These are phyloP conservation scores for Eulemur macaco DNA, from an alignment of 2,113 vertebrate species.

Conservation along the genomic window DNA sequence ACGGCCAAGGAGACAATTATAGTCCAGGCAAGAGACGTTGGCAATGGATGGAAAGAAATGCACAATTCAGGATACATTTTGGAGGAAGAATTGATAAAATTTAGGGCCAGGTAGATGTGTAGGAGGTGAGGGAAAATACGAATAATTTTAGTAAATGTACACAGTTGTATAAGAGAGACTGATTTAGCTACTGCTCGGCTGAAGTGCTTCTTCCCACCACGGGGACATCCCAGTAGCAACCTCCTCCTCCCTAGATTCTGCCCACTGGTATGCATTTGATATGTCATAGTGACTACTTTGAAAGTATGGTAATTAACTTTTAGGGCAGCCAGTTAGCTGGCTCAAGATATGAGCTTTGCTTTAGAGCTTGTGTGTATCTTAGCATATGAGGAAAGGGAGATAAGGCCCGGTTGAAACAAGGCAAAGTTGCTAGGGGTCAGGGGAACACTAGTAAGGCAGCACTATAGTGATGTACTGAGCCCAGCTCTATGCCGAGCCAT, in stretches of 20 bases:
- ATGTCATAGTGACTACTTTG: neutral
- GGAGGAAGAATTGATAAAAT: neutral
- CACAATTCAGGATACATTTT: neutral
- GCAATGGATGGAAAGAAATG: neutral
- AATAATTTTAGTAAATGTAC: neutral
- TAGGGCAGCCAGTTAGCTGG: neutral
- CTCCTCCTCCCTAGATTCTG: neutral
- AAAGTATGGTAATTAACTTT: neutral
- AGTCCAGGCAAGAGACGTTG: conserved; percentile 12
- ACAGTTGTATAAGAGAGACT: neutral
- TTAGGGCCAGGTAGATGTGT: neutral
- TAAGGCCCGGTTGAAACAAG: neutral
- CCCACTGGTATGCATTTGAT: neutral
- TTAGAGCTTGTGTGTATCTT: neutral
- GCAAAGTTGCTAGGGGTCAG: neutral
- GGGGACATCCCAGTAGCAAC: neutral
- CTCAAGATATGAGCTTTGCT: neutral
- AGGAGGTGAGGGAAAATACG: neutral
- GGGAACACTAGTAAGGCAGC: neutral
- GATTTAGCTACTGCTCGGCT: neutral
- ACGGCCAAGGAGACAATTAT: neutral
- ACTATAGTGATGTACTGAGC: neutral
- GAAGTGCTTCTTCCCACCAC: neutral
- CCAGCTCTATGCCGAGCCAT: neutral
- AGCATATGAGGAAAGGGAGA: neutral